Evolutionary conservation across 2,888 invertebrate genomes (phyloP).

Genomic region (Meloe dianella): DNA sequence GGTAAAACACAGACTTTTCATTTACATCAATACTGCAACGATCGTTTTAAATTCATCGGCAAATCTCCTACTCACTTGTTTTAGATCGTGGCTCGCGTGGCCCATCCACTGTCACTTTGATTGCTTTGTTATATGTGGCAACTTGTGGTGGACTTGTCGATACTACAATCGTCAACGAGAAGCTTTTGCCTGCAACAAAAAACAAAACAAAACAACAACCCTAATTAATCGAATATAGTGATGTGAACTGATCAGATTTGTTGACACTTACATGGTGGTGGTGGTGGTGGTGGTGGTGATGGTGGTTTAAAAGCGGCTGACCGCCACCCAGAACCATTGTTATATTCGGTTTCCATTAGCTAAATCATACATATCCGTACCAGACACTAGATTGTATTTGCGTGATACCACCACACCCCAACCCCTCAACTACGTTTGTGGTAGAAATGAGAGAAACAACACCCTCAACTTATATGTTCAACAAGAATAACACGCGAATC

Average conservation of each 20-base stretch:
- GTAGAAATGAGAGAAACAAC: too few relatives aligned
- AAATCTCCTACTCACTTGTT: constrained; percentile 77
- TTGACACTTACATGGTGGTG: constrained; percentile 46
- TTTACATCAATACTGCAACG: constrained; percentile 47
- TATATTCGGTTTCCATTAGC: not conserved
- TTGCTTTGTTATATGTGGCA: constrained; percentile 93
- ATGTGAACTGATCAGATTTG: constrained; percentile 39
- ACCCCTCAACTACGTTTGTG: constrained; percentile 40
- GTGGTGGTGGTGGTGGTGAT: constrained; percentile 44
- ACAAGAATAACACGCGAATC: constrained; percentile 27
- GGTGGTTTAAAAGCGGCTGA: constrained; percentile 46
- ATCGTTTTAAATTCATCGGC: not conserved
- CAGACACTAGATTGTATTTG: constrained; percentile 28
- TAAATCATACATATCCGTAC: constrained; percentile 23
- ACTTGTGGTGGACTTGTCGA: constrained; percentile 95
- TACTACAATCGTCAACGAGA: constrained; percentile 94
- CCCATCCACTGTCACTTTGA: constrained; percentile 99
- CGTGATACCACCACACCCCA: constrained; percentile 16
- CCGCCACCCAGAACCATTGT: constrained; percentile 36
- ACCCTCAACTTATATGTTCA: constrained; percentile 41
- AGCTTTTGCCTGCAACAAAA: constrained; percentile 86
- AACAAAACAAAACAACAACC: constrained; percentile 19
- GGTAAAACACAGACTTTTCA: too few relatives aligned
- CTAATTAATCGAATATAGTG: constrained; percentile 32
- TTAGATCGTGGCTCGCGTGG: constrained; percentile 97